These are phyloP conservation scores for Schizopygopsis malacanthus DNA, from an alignment of 2,797 vertebrate species.

Conservation along the genomic window DNA sequence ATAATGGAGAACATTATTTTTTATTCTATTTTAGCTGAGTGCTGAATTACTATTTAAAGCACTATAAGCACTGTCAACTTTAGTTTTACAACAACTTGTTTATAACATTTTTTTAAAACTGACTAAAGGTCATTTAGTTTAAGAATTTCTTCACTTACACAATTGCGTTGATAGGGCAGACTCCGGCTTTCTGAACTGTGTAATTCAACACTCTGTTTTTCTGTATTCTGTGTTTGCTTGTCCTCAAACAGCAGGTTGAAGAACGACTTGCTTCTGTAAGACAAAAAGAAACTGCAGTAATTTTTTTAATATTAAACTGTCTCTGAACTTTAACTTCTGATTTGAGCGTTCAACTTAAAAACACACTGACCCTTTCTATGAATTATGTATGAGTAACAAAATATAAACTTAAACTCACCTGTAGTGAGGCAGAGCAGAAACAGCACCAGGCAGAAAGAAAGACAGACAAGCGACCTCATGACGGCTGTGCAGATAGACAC, in stretches of 20 bases:
- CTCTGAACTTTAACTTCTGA: neutral
- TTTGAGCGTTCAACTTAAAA: neutral
- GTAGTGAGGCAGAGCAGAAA: slow-evolving; percentile 15
- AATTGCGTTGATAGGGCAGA: slow-evolving; percentile 44
- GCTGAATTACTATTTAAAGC: neutral
- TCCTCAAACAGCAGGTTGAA: slow-evolving; percentile 42
- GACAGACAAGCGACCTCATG: slow-evolving; percentile 37
- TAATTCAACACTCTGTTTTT: slow-evolving; percentile 22
- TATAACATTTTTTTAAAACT: neutral
- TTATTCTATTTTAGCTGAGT: neutral
- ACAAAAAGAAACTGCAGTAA: neutral
- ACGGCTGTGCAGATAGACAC: neutral
- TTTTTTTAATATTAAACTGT: neutral
- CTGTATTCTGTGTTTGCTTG: rapidly evolving
- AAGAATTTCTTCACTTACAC: slow-evolving; percentile 34
- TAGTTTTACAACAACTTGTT: neutral
- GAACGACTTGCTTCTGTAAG: neutral
- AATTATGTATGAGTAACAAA: neutral
- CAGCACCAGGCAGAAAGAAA: neutral
- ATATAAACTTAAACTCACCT: slow-evolving; percentile 41
- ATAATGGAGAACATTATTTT: neutral
- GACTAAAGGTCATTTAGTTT: neutral
- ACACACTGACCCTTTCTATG: neutral
- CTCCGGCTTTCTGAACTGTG: slow-evolving; percentile 41
- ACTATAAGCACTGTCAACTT: neutral